Evolutionary conservation across 23 tunicate species (phyloP).

Genomic region (Trididemnum clinides): DNA sequence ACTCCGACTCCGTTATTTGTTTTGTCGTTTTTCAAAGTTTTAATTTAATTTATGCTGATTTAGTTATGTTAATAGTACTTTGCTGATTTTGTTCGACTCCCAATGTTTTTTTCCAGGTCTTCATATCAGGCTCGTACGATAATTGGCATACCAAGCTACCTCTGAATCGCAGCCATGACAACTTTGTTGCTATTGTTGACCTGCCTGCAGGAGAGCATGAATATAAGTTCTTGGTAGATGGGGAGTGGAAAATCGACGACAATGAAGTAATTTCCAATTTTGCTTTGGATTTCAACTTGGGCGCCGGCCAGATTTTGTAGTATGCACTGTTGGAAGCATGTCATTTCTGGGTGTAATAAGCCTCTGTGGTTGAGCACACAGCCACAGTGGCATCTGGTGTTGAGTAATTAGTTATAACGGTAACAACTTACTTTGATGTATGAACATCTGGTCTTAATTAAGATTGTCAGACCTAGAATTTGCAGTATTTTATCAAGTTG

Average conservation of each 20-base stretch:
- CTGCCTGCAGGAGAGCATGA: constrained; percentile 92
- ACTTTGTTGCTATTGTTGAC: constrained; percentile 91
- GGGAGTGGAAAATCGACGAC: constrained; percentile 86
- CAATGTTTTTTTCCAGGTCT: constrained; percentile 41
- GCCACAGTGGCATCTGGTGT: too few relatives aligned
- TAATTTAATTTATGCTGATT: not conserved
- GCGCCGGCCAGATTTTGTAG: too few relatives aligned
- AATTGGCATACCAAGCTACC: constrained; percentile 82
- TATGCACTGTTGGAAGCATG: too few relatives aligned
- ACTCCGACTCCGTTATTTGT: too few relatives aligned
- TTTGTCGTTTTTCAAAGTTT: not conserved
- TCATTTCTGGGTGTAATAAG: too few relatives aligned
- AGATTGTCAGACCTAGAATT: too few relatives aligned
- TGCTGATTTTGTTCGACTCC: not conserved
- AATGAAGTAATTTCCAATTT: constrained; percentile 56
- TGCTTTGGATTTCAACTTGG: too few relatives aligned
- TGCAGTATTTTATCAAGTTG: too few relatives aligned
- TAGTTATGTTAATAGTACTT: not conserved
- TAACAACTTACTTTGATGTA: too few relatives aligned
- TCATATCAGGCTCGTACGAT: constrained; percentile 88
- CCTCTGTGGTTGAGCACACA: too few relatives aligned
- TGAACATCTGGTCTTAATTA: too few relatives aligned
- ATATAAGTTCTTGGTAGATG: constrained; percentile 93
- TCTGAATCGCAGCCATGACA: constrained; percentile 78
- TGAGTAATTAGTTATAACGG: too few relatives aligned